These are phyloP conservation scores for Spea hammondii DNA, from an alignment of 2,797 vertebrate species.

Conservation along the genomic window DNA sequence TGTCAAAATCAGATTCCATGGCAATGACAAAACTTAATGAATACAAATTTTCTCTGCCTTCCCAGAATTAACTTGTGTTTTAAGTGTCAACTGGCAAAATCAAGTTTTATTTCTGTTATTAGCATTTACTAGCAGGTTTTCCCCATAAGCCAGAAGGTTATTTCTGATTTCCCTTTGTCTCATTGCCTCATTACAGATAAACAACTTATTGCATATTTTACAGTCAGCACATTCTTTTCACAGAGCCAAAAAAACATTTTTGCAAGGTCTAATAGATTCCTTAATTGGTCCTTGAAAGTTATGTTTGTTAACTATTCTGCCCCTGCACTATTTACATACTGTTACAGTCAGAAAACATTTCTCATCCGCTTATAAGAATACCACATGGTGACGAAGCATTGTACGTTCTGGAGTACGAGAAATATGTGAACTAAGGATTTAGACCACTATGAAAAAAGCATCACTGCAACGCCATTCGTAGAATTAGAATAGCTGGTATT, in stretches of 20 bases:
- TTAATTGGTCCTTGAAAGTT: constrained; percentile 35
- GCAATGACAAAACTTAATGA: too few relatives aligned
- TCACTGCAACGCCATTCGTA: neutral
- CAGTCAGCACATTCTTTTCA: constrained; percentile 38
- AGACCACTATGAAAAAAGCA: neutral
- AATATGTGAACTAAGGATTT: neutral
- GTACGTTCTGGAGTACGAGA: neutral
- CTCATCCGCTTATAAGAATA: neutral
- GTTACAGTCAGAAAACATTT: constrained; percentile 2
- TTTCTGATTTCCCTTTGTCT: constrained; percentile 8
- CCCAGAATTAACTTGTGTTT: constrained; percentile 5
- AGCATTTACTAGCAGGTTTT: constrained; percentile 23
- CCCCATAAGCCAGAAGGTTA: constrained; percentile 28
- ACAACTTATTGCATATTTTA: constrained; percentile 42
- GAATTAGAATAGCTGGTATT: neutral
- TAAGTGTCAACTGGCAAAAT: constrained; percentile 20
- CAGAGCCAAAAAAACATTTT: constrained; percentile 22
- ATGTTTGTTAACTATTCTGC: constrained; percentile 24
- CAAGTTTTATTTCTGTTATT: constrained; percentile 38
- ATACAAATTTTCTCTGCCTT: too few relatives aligned
- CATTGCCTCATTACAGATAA: constrained; percentile 30
- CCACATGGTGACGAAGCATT: constrained; percentile 24
- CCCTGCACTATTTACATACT: constrained; percentile 28
- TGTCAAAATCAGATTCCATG: too few relatives aligned
- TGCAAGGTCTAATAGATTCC: constrained; percentile 26